Evolutionary conservation across 2,797 vertebrate species (phyloP).

Genomic region (Myripristis jacobus): DNA sequence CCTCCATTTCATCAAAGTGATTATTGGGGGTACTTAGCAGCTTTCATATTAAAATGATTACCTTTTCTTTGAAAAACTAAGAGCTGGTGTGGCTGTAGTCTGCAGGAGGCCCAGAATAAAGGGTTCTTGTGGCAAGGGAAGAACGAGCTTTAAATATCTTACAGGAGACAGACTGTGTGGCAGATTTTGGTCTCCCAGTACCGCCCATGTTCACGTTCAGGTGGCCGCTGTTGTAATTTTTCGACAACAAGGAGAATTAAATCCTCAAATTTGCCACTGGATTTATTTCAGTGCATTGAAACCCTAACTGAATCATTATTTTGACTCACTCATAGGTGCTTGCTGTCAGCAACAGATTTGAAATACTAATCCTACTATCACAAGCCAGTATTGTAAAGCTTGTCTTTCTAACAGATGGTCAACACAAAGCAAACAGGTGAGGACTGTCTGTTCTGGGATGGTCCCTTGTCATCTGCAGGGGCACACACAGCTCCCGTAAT

Average conservation of each 20-base stretch:
- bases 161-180: conserved; percentile 27
- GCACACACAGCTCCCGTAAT: conserved; percentile 34
- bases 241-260: conserved; percentile 12
- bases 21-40: conserved; percentile 85
- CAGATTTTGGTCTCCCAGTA: conserved; percentile 25
- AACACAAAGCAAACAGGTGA: conserved; percentile 72
- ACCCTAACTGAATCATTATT: background rate
- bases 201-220: conserved; percentile 35
- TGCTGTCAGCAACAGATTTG: conserved; percentile 29
- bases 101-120: conserved; percentile 75
- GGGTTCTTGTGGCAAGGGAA: conserved; percentile 65
- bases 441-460: conserved; percentile 38
- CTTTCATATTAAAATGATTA: conserved; percentile 87
- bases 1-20: conserved; percentile 84
- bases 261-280: background rate
- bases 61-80: conserved; percentile 80
- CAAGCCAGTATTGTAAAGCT: conserved; percentile 39
- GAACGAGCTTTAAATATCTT: conserved; percentile 74
- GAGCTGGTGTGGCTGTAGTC: conserved; percentile 73
- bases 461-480: conserved; percentile 40
- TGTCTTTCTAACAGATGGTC: conserved; percentile 59
- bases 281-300: background rate
- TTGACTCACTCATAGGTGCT: background rate
- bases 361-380: conserved; percentile 27
- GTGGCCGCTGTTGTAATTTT: conserved; percentile 4